Conservation (phyloP, 2,797 vertebrate genomes). For the Chromis chromis region DNA sequence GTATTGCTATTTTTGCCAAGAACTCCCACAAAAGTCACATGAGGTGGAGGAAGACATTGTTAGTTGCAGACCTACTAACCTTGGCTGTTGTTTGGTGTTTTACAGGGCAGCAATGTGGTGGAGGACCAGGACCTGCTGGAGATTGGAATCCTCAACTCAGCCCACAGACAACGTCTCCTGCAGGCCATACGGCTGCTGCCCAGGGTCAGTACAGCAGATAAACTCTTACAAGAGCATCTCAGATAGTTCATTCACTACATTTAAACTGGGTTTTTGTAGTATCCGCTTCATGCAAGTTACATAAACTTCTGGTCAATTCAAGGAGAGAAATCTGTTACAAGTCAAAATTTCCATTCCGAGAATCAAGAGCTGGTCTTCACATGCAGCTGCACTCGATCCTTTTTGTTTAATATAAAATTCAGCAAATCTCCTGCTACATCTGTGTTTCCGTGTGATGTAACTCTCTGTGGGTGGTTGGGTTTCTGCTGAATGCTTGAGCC, state of each 20-base stretch:
- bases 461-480: conserved; percentile 33
- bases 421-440: conserved; percentile 29
- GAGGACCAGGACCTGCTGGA: conserved; percentile 98
- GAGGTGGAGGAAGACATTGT: neutral
- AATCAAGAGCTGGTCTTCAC: neutral
- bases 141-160: conserved; percentile 98
- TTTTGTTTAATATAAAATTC: conserved; percentile 23
- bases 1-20: neutral
- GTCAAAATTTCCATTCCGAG: neutral
- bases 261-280: neutral
- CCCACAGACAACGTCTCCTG: conserved; percentile 96
- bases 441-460: conserved; percentile 21
- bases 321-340: neutral
- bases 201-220: conserved; percentile 85
- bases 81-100: conserved; percentile 1
- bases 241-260: neutral
- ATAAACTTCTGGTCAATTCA: neutral
- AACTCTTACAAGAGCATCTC: neutral
- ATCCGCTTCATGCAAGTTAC: neutral
- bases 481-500: conserved; percentile 12
- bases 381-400: neutral
- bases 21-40: neutral
- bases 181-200: conserved; percentile 98
- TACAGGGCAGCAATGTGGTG: conserved; percentile 97
- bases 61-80: conserved; percentile 8